Evolutionary conservation across 2,797 vertebrate genomes (phyloP), one percentile per base, ranked within the genome.

Genomic region (Carapus acus): DNA sequence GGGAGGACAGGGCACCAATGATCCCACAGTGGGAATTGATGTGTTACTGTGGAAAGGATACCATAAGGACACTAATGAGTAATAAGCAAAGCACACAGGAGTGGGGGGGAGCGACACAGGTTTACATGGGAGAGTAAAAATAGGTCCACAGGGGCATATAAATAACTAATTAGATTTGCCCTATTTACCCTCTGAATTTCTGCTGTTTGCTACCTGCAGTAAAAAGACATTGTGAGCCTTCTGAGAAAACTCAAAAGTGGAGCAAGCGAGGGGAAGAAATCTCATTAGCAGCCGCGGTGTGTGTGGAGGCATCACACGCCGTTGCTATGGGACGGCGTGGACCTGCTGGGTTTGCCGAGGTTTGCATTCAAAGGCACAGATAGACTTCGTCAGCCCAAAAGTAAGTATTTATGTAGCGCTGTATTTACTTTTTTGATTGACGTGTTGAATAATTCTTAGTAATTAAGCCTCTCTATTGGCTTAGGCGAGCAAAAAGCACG

Each of bases 1-100:
- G n/a, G 42, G 49, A 51, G 16, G 4, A 46, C 16, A 60, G 29
- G 21, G 37, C 19, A 41, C 33, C 36, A 48, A 60, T 56, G 43
- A 40, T 41, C 49, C 24, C 43, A 40, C 46, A 57, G 33, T 24
- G 47, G 61, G 31, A 45, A 40, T 49, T 40, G 11, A 17, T 55
- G 36, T 21, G 15, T 21, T 18, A 13, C 2, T 51, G 23, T 36
- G 49, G 31, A 14, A 3, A 12, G 7, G 15, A 19, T 39, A 33
- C n/a, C 40, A 53, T 18, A 54, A 24, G 14, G 20, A 39, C 36
- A 19, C 14, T 33, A 58, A 19, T 29, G 29, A 48, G 43, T 43
- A 21, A 49, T 37, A 51, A 44, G 34, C 36, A 49, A 48, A 42
- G 23, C 34, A 18, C 15, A 42, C 41, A 11, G 54, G 39, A 49